Evolutionary conservation across 2,113 vertebrate species (phyloP), one percentile per base, ranked within the genome.

Genomic region (Macquaria ambigua): DNA sequence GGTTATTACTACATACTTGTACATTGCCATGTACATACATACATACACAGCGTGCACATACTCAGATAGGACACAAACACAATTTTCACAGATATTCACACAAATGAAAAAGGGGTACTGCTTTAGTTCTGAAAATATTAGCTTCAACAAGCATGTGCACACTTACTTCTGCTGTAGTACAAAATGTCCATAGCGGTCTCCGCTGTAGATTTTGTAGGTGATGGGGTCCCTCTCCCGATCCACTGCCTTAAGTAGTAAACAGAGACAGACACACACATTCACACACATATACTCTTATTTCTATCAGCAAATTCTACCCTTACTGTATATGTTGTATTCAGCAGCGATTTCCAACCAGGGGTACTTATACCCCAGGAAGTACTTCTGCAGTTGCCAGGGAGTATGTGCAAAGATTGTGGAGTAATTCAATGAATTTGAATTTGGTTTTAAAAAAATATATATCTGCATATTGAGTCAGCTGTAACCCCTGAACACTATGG

Each of bases 201-300:
- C 98, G 0, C 96, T 97, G 81, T 96, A 92, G 93, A 99, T 98
- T 82, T 91, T 90, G 85, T 99, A 99, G 79, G 91, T 96, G 94
- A 99, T 96, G 58, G 96, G 94, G 91, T 99, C 98, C 63, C 92
- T 95, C 85, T 99, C 98, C 81, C 98, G 96, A 94, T 99, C 98
- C 9, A 95, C 96, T 90, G 97, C 98, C 98, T 99, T 90, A 77
- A 85, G 69, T 92, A 74, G 87, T 43, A 90, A 77, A 92, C 25
- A 87, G 14, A 76, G 25, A 87, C 52, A 84, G 20, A 61, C 31
- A 62, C 16, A 50, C 0, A 68, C 8, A 25, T 43, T 64, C 4
- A 28, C 43, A 46, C 34, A n/a, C 16, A 53, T 3, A 41, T 6
- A 1, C 14, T n/a, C 14, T 59, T 59, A 68, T 50, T 59, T 73